These are phyloP conservation scores for Drosophila dunni DNA, from an alignment of 1,140 invertebrate genomes.

Conservation along the genomic window DNA sequence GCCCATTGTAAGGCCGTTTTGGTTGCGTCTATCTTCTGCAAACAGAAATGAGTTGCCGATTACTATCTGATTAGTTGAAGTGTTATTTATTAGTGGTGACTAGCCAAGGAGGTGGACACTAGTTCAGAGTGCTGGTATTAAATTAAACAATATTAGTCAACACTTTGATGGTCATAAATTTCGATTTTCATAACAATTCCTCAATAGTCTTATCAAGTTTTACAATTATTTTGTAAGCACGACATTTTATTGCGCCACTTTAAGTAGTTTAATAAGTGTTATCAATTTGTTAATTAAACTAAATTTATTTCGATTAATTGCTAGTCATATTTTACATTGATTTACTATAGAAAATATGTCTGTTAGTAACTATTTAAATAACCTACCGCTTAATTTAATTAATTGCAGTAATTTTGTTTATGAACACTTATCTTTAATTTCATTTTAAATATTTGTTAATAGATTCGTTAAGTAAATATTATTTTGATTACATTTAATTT, in stretches of 20 bases:
- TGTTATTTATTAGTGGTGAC: constrained; percentile 43
- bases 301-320: neutral
- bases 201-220: constrained; percentile 6
- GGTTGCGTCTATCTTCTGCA: constrained; percentile 14
- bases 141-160: constrained; percentile 19
- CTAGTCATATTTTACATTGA: too few species aligned
- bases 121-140: constrained; percentile 8
- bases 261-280: neutral
- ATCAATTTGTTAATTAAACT: neutral
- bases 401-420: neutral
- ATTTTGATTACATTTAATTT: constrained; percentile 2
- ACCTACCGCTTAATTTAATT: neutral
- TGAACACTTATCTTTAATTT: too few species aligned
- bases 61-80: constrained; percentile 45
- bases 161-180: constrained; percentile 23
- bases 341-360: too few species aligned
- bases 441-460: too few species aligned
- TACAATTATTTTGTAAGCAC: constrained; percentile 6
- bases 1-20: constrained; percentile 86
- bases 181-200: neutral
- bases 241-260: neutral
- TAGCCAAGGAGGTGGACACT: neutral
- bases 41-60: constrained; percentile 36
- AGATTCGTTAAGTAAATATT: too few species aligned
- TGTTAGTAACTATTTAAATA: too few species aligned